These are phyloP conservation scores for Sebastes jordani DNA, from an alignment of 2,797 vertebrate genomes.

Conservation along the genomic window DNA sequence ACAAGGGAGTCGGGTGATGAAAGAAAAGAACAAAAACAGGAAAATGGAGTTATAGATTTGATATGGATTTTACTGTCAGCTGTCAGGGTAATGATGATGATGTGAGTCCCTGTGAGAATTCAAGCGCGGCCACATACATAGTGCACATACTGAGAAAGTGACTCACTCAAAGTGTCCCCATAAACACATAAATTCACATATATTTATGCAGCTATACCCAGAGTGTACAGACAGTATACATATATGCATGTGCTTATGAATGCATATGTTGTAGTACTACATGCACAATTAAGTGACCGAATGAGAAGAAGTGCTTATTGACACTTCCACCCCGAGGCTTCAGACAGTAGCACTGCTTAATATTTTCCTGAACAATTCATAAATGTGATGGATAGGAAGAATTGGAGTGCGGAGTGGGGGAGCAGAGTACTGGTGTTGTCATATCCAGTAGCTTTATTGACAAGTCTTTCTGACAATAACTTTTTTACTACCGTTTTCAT, in stretches of 20 bases:
- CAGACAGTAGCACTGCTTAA: constrained; percentile 46
- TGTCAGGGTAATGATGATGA: constrained; percentile 74
- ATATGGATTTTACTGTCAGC: constrained; percentile 78
- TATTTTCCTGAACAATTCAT: constrained; percentile 45
- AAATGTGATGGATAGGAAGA: constrained; percentile 37
- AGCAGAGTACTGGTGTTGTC: constrained; percentile 7
- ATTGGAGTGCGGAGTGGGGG: constrained; percentile 3
- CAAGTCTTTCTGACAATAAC: constrained; percentile 17
- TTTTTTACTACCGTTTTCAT: constrained; percentile 18
- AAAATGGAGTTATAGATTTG: constrained; percentile 75
- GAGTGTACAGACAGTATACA: not conserved
- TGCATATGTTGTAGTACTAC: not conserved
- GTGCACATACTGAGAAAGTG: not conserved
- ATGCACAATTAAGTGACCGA: constrained; percentile 32
- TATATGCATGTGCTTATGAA: not conserved
- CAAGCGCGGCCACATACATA: not conserved
- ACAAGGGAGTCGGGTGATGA: constrained; percentile 63
- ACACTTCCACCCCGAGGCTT: constrained; percentile 39
- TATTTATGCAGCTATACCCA: not conserved
- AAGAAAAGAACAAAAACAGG: constrained; percentile 73
- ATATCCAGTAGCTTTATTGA: constrained; percentile 33
- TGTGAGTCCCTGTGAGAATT: constrained; percentile 58
- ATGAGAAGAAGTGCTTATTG: constrained; percentile 21
- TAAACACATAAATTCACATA: not conserved
- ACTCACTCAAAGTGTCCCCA: not conserved